phyloP scores from a whole-genome alignment of 2,888 invertebrate species.

The Sylvicola fuscatus region DNA sequence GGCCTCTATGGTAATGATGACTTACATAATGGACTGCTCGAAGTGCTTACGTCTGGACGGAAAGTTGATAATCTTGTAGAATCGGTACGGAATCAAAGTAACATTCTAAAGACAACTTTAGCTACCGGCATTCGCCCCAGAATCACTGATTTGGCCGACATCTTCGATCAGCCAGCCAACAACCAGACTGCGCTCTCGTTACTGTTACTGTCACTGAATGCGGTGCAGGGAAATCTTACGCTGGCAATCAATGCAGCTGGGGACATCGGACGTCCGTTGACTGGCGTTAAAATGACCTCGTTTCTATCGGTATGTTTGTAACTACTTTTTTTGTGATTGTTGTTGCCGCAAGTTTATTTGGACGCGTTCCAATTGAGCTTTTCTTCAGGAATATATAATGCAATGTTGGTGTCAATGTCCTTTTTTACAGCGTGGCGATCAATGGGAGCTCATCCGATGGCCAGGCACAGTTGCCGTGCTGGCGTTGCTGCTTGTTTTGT shows the following conservation, averaged over 20 bases:
- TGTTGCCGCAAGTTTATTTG: too few relatives aligned
- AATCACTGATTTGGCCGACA: conserved; percentile 49
- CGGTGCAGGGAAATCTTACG: conserved; percentile 51
- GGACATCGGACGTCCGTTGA: conserved; percentile 50
- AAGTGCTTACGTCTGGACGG: conserved; percentile 57
- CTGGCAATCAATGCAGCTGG: conserved; percentile 55
- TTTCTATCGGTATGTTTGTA: conserved; percentile 25
- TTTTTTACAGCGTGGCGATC: conserved; percentile 38
- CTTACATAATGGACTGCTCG: conserved; percentile 73
- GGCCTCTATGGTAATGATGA: conserved; percentile 86
- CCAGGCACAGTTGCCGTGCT: conserved; percentile 76
- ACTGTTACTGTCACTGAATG: conserved; percentile 45
- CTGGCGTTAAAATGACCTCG: conserved; percentile 44
- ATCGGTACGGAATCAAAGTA: conserved; percentile 65
- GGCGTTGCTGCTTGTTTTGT: conserved; percentile 66
- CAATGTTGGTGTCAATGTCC: neutral
- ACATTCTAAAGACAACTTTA: conserved; percentile 52
- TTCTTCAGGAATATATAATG: neutral
- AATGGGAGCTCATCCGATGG: conserved; percentile 62
- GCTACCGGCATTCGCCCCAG: conserved; percentile 47
- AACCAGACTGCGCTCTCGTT: conserved; percentile 58
- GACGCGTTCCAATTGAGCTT: too few relatives aligned
- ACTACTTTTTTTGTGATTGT: neutral
- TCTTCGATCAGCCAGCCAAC: conserved; percentile 52
- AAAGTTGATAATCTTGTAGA: conserved; percentile 63